Evolutionary conservation across 2,797 vertebrate genomes (phyloP), one percentile per base, ranked within the genome.

Genomic region (Argyrosomus regius): DNA sequence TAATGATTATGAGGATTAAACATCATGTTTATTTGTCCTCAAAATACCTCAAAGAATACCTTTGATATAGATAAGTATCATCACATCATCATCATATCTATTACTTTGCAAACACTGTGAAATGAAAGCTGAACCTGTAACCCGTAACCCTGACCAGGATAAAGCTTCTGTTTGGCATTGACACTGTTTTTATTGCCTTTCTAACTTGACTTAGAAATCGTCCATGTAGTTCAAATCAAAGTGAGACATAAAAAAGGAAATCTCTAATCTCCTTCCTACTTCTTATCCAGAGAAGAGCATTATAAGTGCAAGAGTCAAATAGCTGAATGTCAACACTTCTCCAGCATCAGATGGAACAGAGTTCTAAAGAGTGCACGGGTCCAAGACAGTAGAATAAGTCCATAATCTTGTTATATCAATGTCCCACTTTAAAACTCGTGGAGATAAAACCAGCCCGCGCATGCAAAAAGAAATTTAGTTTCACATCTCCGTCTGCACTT

Each of bases 331-430:
- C 64, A 64, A 64, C 39, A 22, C 66, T 80, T 72, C n/a, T 2
- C 50, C 18, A 12, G 48, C 58, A 64, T 79, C 72, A 79, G 58
- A 81, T n/a, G 18, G 59, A 72, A 49, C 71, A n/a, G 2, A 69
- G 58, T 22, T 68, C 14, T 46, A 10, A 62, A 4, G 50, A 49
- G 56, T n/a, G 46, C 66, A 24, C 39, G 67, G 64, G 28, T 75
- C 72, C 39, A 28, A 64, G 53, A 74, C 75, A 62, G 71, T 50
- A 41, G 53, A 79, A 71, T 54, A 68, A 72, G 72, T 57, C 49
- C 20, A 26, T 81, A 80, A 87, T 87, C 72, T 65, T 59, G 70
- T 78, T 81, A 70, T 65, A 79, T 81, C 81, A 43, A 59, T 73
- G 85, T 75, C 85, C 77, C 65, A 72, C 69, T 87, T 83, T 67